Conservation (phyloP, 92 coral and sea anemone species). For the Heliopora coerulea region DNA sequence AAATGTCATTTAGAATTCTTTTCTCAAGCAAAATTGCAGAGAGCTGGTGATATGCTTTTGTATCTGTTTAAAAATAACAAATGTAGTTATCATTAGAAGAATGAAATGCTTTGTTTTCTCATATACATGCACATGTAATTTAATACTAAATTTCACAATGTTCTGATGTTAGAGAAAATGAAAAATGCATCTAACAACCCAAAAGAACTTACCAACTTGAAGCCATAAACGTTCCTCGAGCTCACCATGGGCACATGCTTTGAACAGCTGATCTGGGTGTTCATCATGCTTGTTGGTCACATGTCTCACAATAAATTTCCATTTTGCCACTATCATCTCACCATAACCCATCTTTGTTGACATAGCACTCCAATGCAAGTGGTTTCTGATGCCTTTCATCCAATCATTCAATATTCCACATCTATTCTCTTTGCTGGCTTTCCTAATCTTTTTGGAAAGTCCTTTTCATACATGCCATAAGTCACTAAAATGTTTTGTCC, state of each 20-base stretch:
- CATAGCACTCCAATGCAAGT: slow-evolving; percentile 39
- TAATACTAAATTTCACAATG: no score
- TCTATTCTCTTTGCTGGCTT: slow-evolving; percentile 33
- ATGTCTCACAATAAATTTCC: slow-evolving; percentile 31
- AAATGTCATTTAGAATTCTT: slow-evolving; percentile 33
- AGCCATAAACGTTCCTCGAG: slow-evolving; percentile 39
- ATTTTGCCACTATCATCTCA: no score
- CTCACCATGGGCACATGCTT: slow-evolving; percentile 36
- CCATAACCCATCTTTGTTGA: no score
- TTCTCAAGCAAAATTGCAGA: slow-evolving; percentile 33
- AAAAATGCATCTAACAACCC: background rate
- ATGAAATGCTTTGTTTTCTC: background rate
- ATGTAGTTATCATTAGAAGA: background rate
- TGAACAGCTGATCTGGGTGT: slow-evolving; percentile 29
- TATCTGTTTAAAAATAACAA: slow-evolving; percentile 16
- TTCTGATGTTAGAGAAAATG: background rate
- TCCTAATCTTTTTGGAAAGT: slow-evolving; percentile 2
- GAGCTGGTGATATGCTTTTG: slow-evolving; percentile 45
- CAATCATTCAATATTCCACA: slow-evolving; percentile 23
- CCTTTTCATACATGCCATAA: slow-evolving; percentile 45
- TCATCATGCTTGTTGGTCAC: slow-evolving; percentile 26
- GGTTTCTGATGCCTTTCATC: slow-evolving; percentile 26
- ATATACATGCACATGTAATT: background rate
- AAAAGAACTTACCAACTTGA: slow-evolving; percentile 25
- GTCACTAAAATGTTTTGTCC: slow-evolving; percentile 28